A percentile compares a stretch with the other conserved stretches of the same genome.
Conservation (phyloP, 1,140 invertebrate species). For the Leptonema lineaticorne region DNA sequence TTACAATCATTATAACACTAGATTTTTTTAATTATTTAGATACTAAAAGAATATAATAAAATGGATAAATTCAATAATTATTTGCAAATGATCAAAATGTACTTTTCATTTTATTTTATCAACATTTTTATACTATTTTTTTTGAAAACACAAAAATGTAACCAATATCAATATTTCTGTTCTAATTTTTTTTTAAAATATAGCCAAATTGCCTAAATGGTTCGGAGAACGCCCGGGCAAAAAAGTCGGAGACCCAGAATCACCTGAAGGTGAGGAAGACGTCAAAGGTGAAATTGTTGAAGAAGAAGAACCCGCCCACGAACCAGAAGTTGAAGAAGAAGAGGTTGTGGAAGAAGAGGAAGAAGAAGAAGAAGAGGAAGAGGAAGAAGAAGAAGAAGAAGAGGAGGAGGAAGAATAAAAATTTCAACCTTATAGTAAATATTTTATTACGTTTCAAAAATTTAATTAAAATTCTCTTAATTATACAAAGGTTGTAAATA, state of each 20-base stretch:
- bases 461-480: background rate
- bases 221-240: constrained; percentile 91
- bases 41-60: too few relatives aligned
- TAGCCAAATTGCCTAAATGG: constrained; percentile 90
- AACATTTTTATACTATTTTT: too few relatives aligned
- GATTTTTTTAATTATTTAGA: too few relatives aligned
- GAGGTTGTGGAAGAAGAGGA: constrained; percentile 64
- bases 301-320: constrained; percentile 68
- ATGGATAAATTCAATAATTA: too few relatives aligned
- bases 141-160: too few relatives aligned
- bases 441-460: background rate
- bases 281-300: constrained; percentile 73
- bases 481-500: constrained; percentile 3
- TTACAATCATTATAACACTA: too few relatives aligned
- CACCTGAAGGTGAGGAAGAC: constrained; percentile 86
- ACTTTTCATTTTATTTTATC: too few relatives aligned
- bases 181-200: constrained; percentile 7
- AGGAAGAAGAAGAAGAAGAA: constrained; percentile 72
- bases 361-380: constrained; percentile 64
- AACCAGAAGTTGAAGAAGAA: constrained; percentile 71
- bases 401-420: constrained; percentile 60
- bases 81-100: too few relatives aligned
- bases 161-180: too few relatives aligned
- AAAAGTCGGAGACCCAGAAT: constrained; percentile 82
- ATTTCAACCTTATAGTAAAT: background rate